A percentile compares a stretch with the other conserved stretches of the same genome.
phyloP scores from a whole-genome alignment of 2,888 invertebrate genomes.

The Fissipunctia ypsillon region DNA sequence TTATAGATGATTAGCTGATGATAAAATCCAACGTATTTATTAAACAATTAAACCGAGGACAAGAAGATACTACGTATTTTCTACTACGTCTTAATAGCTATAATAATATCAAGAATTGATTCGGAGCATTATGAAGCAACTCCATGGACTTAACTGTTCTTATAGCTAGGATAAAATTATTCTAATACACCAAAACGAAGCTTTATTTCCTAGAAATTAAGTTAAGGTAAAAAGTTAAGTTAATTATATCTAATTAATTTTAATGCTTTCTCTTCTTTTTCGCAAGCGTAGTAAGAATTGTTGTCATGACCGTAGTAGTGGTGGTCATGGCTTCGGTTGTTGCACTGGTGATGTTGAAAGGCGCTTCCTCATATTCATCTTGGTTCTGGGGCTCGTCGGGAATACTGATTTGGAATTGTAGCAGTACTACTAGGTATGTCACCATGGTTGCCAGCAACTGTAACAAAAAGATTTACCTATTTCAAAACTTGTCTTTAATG shows the following conservation, averaged over 20 bases:
- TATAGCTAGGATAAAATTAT: neutral
- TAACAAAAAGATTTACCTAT: constrained; percentile 68
- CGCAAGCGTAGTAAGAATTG: constrained; percentile 81
- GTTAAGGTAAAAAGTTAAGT: neutral
- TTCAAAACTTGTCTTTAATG: neutral
- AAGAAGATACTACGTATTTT: neutral
- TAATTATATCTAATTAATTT: constrained; percentile 23
- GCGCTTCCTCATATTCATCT: constrained; percentile 57
- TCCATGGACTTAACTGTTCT: neutral
- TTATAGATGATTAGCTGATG: neutral
- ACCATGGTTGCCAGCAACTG: constrained; percentile 94
- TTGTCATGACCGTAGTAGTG: constrained; percentile 77
- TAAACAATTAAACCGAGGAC: neutral
- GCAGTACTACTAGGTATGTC: constrained; percentile 93
- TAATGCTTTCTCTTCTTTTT: constrained; percentile 83
- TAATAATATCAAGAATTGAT: neutral
- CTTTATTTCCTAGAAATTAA: neutral
- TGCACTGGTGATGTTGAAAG: constrained; percentile 66
- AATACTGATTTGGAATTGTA: constrained; percentile 94
- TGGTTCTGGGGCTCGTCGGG: constrained; percentile 88
- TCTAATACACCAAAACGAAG: neutral
- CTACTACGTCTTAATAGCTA: neutral
- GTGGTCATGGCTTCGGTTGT: constrained; percentile 73
- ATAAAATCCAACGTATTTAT: neutral
- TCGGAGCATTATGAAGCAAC: constrained; percentile 1